These are phyloP conservation scores for Acronicta psi DNA, from an alignment of 2,888 invertebrate species.

Conservation along the genomic window DNA sequence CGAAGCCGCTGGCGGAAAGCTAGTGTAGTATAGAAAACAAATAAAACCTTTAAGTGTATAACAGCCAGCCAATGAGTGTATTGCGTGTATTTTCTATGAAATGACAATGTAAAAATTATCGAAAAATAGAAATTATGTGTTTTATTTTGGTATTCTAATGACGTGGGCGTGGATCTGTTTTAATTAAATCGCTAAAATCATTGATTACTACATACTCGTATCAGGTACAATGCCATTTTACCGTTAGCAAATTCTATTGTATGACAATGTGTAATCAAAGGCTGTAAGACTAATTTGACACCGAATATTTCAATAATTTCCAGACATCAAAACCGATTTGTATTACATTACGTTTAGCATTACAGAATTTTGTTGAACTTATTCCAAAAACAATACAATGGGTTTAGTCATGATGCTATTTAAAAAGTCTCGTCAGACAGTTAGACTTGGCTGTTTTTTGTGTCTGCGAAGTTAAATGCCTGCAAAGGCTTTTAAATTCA, in stretches of 20 bases:
- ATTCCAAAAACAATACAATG: conserved; percentile 32
- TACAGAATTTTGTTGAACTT: conserved; percentile 41
- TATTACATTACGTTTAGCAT: conserved; percentile 33
- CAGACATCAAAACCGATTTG: conserved; percentile 19
- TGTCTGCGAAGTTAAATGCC: conserved; percentile 48
- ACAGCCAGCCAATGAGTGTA: no score
- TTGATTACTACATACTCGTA: conserved; percentile 21
- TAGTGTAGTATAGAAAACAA: no score
- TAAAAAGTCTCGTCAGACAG: conserved; percentile 29
- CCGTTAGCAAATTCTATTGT: conserved; percentile 34
- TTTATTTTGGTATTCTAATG: background rate
- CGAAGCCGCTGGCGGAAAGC: no score
- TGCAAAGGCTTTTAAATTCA: conserved; percentile 32
- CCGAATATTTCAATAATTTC: conserved; percentile 12
- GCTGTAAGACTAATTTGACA: background rate
- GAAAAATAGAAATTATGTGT: background rate
- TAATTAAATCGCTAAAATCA: conserved; percentile 8
- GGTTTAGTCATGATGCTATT: conserved; percentile 36
- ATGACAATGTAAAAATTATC: background rate
- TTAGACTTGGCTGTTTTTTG: conserved; percentile 31
- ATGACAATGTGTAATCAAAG: conserved; percentile 16
- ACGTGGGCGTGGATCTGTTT: conserved; percentile 7
- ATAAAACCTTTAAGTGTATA: no score
- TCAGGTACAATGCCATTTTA: conserved; percentile 14
- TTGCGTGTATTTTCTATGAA: no score